Percentiles rank a stretch among this genome's conserved stretches.
Evolutionary conservation across 1,140 invertebrate species (phyloP).

Genomic region (Pinna nobilis): DNA sequence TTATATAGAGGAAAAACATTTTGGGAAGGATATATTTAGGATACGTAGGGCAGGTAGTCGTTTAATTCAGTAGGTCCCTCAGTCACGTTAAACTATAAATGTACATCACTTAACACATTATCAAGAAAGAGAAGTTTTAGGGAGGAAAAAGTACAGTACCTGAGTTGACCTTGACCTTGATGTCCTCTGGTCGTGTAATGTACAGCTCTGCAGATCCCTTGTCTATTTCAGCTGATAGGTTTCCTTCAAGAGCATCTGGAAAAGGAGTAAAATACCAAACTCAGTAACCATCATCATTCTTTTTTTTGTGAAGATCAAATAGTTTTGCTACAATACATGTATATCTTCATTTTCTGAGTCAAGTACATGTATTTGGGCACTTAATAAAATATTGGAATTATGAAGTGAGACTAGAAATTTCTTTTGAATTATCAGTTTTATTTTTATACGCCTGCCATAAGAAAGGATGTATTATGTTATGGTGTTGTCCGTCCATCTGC

Average conservation of each 20-base stretch:
- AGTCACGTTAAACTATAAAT: not conserved
- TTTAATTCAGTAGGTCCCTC: not conserved
- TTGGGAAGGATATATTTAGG: no score
- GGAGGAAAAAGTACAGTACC: not conserved
- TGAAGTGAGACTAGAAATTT: no score
- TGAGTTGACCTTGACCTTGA: conserved; percentile 18
- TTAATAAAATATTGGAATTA: no score
- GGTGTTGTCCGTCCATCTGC: no score
- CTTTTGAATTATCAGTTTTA: no score
- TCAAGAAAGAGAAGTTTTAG: not conserved
- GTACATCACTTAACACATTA: not conserved
- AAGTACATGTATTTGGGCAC: no score
- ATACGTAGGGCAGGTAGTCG: not conserved
- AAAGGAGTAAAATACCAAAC: not conserved
- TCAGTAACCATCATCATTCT: not conserved
- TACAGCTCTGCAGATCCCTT: conserved; percentile 37
- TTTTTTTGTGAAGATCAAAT: no score
- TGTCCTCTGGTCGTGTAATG: conserved; percentile 32
- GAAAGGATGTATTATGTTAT: no score
- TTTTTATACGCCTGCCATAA: no score
- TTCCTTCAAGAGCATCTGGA: conserved; percentile 37
- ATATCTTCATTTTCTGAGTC: no score
- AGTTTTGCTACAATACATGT: no score
- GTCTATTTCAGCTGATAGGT: conserved; percentile 16
- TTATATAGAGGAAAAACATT: not conserved